phyloP scores from a whole-genome alignment of 2,797 vertebrate species.

The Pogoniulus pusillus region DNA sequence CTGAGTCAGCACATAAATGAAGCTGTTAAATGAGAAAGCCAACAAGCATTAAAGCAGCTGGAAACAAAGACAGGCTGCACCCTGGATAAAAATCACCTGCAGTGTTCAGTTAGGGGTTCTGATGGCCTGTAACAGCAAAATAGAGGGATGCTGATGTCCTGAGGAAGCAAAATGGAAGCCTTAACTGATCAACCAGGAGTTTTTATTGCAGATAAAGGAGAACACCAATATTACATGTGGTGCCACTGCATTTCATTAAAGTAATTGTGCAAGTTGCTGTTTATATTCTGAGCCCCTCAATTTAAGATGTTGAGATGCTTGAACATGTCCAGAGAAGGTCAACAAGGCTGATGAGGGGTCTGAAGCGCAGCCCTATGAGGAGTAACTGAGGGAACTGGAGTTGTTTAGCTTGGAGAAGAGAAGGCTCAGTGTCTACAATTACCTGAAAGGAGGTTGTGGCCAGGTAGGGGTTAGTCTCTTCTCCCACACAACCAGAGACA shows the following conservation, averaged over 20 bases:
- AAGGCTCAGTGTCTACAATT: no score
- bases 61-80: not conserved
- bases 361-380: no score
- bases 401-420: no score
- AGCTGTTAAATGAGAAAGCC: not conserved
- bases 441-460: no score
- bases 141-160: not conserved
- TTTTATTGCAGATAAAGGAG: not conserved
- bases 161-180: not conserved
- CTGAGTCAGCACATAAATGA: not conserved
- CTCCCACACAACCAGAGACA: no score
- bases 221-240: not conserved
- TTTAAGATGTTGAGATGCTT: no score
- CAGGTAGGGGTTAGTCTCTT: no score
- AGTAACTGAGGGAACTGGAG: no score
- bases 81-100: not conserved
- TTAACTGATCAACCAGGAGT: accelerated
- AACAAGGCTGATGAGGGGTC: no score
- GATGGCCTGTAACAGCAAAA: not conserved
- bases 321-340: no score
- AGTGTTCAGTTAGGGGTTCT: not conserved
- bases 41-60: not conserved
- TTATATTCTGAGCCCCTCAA: not conserved
- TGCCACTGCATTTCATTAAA: not conserved
- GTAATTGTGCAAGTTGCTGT: not conserved